Base-by-base conservation (phyloP, 1,140 invertebrate genomes). In the Drosophila watanabei region DNA sequence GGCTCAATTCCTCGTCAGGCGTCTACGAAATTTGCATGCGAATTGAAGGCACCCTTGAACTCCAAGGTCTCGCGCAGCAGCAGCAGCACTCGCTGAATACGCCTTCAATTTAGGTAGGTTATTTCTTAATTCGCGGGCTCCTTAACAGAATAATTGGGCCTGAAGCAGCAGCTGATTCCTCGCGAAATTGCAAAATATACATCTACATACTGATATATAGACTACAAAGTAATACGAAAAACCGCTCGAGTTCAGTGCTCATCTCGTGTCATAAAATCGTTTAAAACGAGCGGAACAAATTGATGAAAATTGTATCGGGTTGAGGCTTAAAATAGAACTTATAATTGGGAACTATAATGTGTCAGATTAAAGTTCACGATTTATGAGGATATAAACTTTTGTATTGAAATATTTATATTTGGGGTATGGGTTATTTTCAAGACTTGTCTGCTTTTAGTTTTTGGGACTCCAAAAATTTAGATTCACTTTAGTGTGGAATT, bases 1-100 rank as follows among this genome's bases (percentile, higher is more conserved):
- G 54, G 18, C 46, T 73, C 70, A 60, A 73, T 73, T 73, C 51
- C 68, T 28, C n/a, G 59, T 70, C 24, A 32, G 48, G 24, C 52
- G 18, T 33, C 37, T 37, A 28, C 65, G 28, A 70, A 73, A 73
- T 73, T 73, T 73, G 68, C 70, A 73, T 73, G 70, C 45, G 54
- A 73, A 73, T 73, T 73, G 70, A 37, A 73, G 69, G 37, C 68
- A 72, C 70, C 68, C 70, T 73, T 73, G 68, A 73, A 73, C 54
- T 72, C 56, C 68, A 73, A 73, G 70, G 70, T 49, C 46, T 37
- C n/a, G 46, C 30, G 5, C 51, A 60, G 54, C 52, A 73, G 30
- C 43, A 72, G 54, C 37, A 72, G 54, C 45, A 73, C 5, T 28
- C 52, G 43, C 66, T 60, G 45, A 71, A 60, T 35, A 60, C 20